Evolutionary conservation across 2,113 vertebrate species (phyloP).

Genomic region (Taurulus bubalis): DNA sequence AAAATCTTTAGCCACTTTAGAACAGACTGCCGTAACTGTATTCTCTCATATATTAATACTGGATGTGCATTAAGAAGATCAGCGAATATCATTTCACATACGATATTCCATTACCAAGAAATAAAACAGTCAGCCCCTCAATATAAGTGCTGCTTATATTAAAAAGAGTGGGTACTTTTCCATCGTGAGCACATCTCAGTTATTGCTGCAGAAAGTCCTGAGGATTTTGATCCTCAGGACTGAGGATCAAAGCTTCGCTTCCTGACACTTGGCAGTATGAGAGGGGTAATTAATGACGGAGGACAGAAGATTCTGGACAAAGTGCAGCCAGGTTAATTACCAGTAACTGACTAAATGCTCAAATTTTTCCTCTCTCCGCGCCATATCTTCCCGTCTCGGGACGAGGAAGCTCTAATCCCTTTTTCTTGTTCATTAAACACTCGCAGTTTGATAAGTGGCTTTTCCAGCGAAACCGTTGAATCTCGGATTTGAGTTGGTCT

Average conservation of each 20-base stretch:
- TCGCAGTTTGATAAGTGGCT: constrained; percentile 36
- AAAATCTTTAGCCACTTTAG: neutral
- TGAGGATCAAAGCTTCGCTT: constrained; percentile 26
- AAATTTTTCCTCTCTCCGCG: neutral
- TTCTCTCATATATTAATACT: neutral
- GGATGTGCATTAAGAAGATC: neutral
- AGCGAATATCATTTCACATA: neutral
- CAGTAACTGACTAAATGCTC: constrained; percentile 22
- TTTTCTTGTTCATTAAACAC: constrained; percentile 44
- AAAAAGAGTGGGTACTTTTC: neutral
- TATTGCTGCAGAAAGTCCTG: constrained; percentile 1
- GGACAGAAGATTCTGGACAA: neutral
- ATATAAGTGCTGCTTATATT: neutral
- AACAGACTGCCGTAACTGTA: neutral
- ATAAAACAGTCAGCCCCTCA: neutral
- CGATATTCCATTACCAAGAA: neutral
- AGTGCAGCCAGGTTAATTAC: constrained; percentile 48
- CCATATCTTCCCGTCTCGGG: neutral
- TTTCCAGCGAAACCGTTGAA: neutral
- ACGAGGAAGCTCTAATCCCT: constrained; percentile 53
- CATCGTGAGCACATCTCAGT: neutral
- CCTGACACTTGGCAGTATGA: constrained; percentile 13
- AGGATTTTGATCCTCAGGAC: too few species aligned
- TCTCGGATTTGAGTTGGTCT: constrained; percentile 5
- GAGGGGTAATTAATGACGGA: constrained; percentile 23